A percentile compares a stretch with the other conserved stretches of the same genome.
Conservation (phyloP, 2,888 invertebrate genomes). For the Copidosoma aretas region DNA sequence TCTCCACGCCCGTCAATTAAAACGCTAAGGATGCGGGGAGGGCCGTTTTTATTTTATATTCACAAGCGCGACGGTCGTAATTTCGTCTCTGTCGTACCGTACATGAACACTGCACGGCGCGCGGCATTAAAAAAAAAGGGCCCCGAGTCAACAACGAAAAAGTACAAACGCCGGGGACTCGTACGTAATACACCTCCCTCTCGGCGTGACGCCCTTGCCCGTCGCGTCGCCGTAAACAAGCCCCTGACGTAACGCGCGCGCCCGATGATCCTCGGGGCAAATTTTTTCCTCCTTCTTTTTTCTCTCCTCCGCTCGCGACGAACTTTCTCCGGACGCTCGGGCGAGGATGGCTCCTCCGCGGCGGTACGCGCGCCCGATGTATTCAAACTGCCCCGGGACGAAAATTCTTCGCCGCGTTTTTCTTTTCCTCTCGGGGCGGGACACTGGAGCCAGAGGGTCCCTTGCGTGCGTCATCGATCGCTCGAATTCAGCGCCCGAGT, state of each 20-base stretch:
- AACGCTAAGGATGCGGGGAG: neutral
- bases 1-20: neutral
- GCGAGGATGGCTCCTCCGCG: too few species aligned
- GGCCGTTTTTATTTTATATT: neutral
- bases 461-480: too few species aligned
- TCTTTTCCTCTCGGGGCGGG: too few species aligned
- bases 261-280: constrained; percentile 23
- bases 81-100: too few species aligned
- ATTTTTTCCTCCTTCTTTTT: constrained; percentile 7
- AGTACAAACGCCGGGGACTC: neutral
- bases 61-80: too few species aligned
- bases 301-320: neutral
- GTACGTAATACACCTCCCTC: neutral
- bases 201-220: constrained; percentile 31
- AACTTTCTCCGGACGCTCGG: neutral
- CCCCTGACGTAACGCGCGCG: constrained; percentile 32
- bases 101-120: too few species aligned
- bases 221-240: constrained; percentile 35
- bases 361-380: too few species aligned
- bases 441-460: too few species aligned
- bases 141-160: neutral
- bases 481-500: too few species aligned
- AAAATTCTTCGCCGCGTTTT: too few species aligned
- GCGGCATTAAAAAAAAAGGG: neutral
- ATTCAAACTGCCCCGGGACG: too few species aligned